A percentile compares a stretch with the other conserved stretches of the same genome.
Evolutionary conservation across 2,113 vertebrate genomes (phyloP).

Genomic region (Eurystomus gularis): DNA sequence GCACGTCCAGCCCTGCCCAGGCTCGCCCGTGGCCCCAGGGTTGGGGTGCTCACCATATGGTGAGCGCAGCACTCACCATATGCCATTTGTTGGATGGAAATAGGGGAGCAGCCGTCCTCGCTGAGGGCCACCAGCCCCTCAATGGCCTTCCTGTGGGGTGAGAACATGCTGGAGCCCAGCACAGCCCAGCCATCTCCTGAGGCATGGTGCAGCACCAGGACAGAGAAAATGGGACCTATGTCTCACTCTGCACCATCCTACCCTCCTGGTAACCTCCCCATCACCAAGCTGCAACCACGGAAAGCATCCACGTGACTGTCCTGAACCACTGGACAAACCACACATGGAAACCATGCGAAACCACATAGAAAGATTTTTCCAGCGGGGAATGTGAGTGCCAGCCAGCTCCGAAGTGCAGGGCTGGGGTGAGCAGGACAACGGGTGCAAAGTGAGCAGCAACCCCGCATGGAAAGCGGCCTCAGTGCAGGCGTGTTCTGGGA

Average conservation of each 20-base stretch:
- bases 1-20: background rate
- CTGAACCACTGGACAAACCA: background rate
- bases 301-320: rapidly evolving
- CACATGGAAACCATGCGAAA: background rate
- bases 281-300: rapidly evolving
- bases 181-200: background rate
- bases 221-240: rapidly evolving
- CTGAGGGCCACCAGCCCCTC: conserved; percentile 79
- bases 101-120: conserved; percentile 74
- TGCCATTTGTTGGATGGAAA: conserved; percentile 81
- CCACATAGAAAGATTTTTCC: background rate
- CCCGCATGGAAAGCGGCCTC: background rate
- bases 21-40: rapidly evolving
- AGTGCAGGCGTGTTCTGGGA: background rate
- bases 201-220: background rate
- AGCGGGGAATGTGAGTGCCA: background rate
- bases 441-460: background rate
- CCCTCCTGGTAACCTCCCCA: background rate
- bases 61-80: conserved; percentile 68
- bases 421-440: rapidly evolving
- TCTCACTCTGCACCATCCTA: background rate
- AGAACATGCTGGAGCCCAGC: background rate
- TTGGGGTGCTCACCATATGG: background rate
- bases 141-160: conserved; percentile 70
- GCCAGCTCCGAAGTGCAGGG: background rate